A percentile compares a stretch with the other conserved stretches of the same genome.
Conservation (phyloP, 2,888 invertebrate species). For the Cantharis rufa region DNA sequence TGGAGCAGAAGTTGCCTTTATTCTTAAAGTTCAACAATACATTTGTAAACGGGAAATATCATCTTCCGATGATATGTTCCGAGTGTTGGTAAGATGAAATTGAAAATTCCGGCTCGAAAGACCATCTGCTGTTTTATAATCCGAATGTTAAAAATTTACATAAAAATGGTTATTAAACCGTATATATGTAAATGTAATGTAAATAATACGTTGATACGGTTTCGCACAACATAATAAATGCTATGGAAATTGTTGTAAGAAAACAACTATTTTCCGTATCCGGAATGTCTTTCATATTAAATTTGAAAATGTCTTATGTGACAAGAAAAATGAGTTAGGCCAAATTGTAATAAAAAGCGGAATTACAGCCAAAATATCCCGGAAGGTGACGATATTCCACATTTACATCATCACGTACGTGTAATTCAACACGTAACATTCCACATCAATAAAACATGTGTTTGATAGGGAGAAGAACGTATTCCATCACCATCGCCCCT, state of each 20-base stretch:
- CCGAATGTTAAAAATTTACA: not conserved
- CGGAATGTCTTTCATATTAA: not conserved
- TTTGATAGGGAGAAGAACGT: not conserved
- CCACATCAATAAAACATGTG: not conserved
- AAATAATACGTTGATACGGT: not conserved
- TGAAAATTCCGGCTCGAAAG: not conserved
- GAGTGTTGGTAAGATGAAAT: not conserved
- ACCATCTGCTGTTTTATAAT: not conserved
- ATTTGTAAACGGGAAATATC: slow-evolving; percentile 12
- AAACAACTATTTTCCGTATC: not conserved
- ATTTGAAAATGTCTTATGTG: not conserved
- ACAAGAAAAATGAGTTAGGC: not conserved
- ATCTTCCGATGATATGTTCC: not conserved
- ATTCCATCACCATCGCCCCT: not conserved
- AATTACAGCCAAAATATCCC: not conserved
- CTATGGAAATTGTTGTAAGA: not conserved
- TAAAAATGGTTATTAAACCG: not conserved
- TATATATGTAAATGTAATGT: too few relatives aligned
- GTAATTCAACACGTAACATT: not conserved
- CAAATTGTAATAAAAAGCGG: not conserved
- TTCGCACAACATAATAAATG: not conserved
- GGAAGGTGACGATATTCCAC: not conserved
- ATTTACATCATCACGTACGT: not conserved
- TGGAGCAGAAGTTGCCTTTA: slow-evolving; percentile 2
- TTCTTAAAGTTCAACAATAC: slow-evolving; percentile 4